Conservation (phyloP, 1,140 invertebrate species). For the Leptoteleia sp. region DNA sequence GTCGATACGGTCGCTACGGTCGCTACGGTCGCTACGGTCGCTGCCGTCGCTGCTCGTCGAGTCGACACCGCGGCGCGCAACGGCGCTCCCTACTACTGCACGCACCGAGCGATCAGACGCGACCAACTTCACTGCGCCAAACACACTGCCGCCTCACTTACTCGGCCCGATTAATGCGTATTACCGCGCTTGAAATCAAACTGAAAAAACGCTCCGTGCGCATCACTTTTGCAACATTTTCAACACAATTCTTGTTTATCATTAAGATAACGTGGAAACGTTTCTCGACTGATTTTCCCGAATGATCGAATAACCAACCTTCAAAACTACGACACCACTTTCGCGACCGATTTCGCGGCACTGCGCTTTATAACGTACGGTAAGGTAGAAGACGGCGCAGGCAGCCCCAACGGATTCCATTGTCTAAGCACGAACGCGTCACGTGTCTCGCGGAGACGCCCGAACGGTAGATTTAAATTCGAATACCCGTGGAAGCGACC, state of each 20-base stretch:
- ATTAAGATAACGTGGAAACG: too few species aligned
- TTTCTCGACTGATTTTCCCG: background rate
- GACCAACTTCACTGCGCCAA: conserved; percentile 8
- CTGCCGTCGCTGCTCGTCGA: conserved; percentile 6
- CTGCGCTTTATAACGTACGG: conserved; percentile 1
- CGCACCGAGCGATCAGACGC: background rate
- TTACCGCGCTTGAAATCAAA: too few species aligned
- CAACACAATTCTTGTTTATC: too few species aligned
- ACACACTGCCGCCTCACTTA: background rate
- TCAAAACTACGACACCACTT: background rate
- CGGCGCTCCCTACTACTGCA: too few species aligned
- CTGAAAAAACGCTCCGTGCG: too few species aligned
- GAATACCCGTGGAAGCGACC: too few species aligned
- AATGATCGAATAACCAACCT: too few species aligned
- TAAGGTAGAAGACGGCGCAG: too few species aligned
- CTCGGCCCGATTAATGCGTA: too few species aligned
- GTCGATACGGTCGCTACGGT: too few species aligned
- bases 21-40: too few species aligned
- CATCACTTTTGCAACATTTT: too few species aligned
- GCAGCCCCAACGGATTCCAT: background rate
- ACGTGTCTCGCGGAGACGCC: conserved; percentile 25
- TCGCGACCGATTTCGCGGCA: conserved; percentile 13
- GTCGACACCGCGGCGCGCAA: conserved; percentile 6
- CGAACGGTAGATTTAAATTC: conserved; percentile 42
- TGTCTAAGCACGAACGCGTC: conserved; percentile 19